phyloP scores from a whole-genome alignment of 2,113 vertebrate genomes.

The Leptosomus discolor region DNA sequence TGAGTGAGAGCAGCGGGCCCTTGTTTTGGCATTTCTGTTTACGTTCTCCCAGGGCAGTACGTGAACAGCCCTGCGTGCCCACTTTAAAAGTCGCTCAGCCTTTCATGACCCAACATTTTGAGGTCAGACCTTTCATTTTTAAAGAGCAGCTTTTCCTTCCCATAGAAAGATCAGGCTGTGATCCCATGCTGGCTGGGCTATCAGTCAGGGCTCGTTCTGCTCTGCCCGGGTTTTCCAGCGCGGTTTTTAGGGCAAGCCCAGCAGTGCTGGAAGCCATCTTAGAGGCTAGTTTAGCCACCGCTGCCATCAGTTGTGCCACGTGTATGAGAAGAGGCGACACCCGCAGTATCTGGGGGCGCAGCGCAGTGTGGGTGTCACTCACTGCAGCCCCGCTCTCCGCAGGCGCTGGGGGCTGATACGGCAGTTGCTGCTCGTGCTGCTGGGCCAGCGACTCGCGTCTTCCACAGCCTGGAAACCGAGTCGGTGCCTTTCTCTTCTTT shows the following conservation, averaged over 20 bases:
- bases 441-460: background rate
- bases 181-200: background rate
- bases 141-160: background rate
- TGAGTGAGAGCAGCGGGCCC: fast-evolving
- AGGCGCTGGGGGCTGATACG: fast-evolving
- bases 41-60: background rate
- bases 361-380: background rate
- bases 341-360: fast-evolving
- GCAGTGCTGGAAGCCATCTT: background rate
- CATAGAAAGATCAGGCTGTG: background rate
- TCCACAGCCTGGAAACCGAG: background rate
- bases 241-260: background rate
- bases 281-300: fast-evolving
- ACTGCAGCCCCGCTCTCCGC: background rate
- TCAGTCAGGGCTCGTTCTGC: background rate
- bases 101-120: background rate
- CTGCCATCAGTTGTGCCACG: fast-evolving
- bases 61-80: fast-evolving
- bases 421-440: background rate
- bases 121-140: background rate
- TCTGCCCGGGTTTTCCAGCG: background rate
- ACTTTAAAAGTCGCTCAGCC: background rate
- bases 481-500: background rate
- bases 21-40: background rate
- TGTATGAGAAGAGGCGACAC: background rate